Percentiles rank a stretch among this genome's conserved stretches.
Conservation (phyloP, 2,888 invertebrate species). For the Pycnomerus fuliginosus region DNA sequence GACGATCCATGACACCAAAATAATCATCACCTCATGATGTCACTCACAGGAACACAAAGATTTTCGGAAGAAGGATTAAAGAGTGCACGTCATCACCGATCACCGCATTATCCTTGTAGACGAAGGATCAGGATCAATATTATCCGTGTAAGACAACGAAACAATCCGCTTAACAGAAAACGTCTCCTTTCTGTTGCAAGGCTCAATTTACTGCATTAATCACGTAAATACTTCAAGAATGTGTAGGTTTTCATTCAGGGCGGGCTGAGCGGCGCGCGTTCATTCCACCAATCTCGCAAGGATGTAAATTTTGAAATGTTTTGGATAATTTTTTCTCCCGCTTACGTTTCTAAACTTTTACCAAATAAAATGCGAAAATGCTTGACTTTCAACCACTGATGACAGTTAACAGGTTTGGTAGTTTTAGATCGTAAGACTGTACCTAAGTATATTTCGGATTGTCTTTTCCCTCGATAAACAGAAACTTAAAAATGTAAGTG, state of each 20-base stretch:
- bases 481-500: too few relatives aligned
- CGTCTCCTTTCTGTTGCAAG: slow-evolving; percentile 49
- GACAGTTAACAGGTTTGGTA: too few relatives aligned
- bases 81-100: slow-evolving; percentile 5
- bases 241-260: slow-evolving; percentile 56
- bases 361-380: too few relatives aligned
- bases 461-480: too few relatives aligned
- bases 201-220: slow-evolving; percentile 55
- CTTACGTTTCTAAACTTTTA: too few relatives aligned
- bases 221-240: slow-evolving; percentile 53
- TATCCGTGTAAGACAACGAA: slow-evolving; percentile 3
- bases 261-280: slow-evolving; percentile 40
- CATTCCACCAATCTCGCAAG: slow-evolving; percentile 32
- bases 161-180: slow-evolving; percentile 35
- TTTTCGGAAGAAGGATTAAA: slow-evolving; percentile 1
- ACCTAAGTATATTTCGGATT: too few relatives aligned
- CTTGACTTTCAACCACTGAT: too few relatives aligned
- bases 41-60: too few relatives aligned
- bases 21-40: slow-evolving; percentile 15
- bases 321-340: too few relatives aligned
- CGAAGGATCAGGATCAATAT: neutral
- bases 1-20: slow-evolving; percentile 17
- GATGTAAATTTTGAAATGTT: too few relatives aligned
- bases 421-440: too few relatives aligned
- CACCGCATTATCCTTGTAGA: neutral